These are phyloP conservation scores for Morphnarchus princeps DNA, from an alignment of 2,113 vertebrate species.

Conservation along the genomic window DNA sequence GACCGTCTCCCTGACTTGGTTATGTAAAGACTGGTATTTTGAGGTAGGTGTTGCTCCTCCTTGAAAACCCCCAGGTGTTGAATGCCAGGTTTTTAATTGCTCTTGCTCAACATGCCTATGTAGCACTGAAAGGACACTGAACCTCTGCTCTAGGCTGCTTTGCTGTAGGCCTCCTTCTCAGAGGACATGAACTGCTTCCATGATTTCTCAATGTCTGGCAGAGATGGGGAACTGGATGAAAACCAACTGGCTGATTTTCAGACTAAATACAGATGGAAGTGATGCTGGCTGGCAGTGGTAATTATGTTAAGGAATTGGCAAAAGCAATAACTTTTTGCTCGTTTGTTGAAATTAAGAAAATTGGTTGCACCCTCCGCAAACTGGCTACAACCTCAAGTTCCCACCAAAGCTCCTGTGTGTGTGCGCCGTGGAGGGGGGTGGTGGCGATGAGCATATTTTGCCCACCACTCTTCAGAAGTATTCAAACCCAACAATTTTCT, in stretches of 20 bases:
- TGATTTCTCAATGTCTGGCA: not conserved
- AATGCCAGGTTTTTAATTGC: not conserved
- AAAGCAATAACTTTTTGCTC: not conserved
- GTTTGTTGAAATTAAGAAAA: not conserved
- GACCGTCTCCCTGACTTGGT: not conserved
- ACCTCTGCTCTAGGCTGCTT: not conserved
- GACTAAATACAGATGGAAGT: conserved; percentile 47
- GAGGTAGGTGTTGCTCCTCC: not conserved
- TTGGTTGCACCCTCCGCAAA: not conserved
- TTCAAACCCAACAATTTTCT: not conserved
- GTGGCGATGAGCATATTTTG: not conserved
- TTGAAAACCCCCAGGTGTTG: not conserved
- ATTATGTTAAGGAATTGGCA: not conserved
- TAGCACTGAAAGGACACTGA: not conserved
- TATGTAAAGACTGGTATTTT: not conserved
- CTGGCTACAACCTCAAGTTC: not conserved
- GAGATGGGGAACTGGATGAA: conserved; percentile 20
- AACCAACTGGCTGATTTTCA: conserved; percentile 49
- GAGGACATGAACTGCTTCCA: not conserved
- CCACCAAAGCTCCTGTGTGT: not conserved
- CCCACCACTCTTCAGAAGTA: not conserved
- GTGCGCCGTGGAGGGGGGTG: not conserved
- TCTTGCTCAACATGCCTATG: not conserved
- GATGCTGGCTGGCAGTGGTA: conserved; percentile 31
- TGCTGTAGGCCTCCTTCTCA: not conserved